Evolutionary conservation across 1,140 invertebrate genomes (phyloP), one percentile per base, ranked within the genome.

Genomic region (Globodera rostochiensis): DNA sequence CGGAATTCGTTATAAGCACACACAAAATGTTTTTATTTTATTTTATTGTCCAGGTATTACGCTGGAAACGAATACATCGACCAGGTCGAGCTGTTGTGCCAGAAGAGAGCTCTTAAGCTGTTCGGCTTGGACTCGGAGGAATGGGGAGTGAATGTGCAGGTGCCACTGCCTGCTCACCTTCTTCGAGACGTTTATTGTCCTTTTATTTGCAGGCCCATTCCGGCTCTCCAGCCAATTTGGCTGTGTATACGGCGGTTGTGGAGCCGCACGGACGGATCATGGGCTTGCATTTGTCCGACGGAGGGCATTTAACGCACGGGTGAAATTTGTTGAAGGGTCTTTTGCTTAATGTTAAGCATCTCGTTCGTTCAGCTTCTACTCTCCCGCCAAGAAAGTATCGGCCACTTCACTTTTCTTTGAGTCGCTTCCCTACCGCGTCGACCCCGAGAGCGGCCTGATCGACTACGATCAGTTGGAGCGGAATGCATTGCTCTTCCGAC

Each of bases 91-190:
- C 86, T 93, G 7, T 90, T 98, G 25, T 94, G 94, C 78, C 95
- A 98, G 90, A 93, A 95, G 87, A 92, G 97, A 76, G 93, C 95
- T 19, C 91, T 98, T 46, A 93, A 95, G 90, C 93, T 95, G 1
- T 99, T 93, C 90, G 93, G 92, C 86, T 91, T 98, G n/a, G 92
- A 93, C 88, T 91, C 94, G 6, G 93, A 94, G 71, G 91, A 95
- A 91, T 99, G 97, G 97, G 96, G 96, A 69, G 95, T 97, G 3
- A 99, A 99, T 92, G 97, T 99, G 6, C 97, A 99, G 90, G 95
- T 96, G 2, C 95, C 47, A 96, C 97, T 21, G 97, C 96, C 5
- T 98, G 98, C 91, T 94, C 19, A 15, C 45, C 21, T 8, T 36
- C 7, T 76, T 11, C 5, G 60, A 36, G 21, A 4, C 98, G 98